A percentile compares a stretch with the other conserved stretches of the same genome.
phyloP scores from a whole-genome alignment of 2,888 invertebrate genomes.

The Heteropelma amictum region DNA sequence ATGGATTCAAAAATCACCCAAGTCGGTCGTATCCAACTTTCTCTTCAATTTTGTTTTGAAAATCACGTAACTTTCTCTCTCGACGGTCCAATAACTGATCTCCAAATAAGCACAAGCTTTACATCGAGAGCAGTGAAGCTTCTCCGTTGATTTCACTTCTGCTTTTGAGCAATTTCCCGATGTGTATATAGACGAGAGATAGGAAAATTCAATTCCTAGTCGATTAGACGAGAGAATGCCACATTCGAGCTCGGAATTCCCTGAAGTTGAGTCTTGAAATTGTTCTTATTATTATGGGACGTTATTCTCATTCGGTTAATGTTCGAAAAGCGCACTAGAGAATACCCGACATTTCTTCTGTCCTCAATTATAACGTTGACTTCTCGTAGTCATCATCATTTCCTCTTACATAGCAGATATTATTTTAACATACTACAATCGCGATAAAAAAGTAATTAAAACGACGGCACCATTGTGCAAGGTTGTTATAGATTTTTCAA shows the following conservation, averaged over 20 bases:
- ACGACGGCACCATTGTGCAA: not conserved
- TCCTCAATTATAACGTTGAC: not conserved
- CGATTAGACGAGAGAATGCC: constrained; percentile 66
- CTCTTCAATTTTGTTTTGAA: not conserved
- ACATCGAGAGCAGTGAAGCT: constrained; percentile 7
- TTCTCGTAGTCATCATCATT: constrained; percentile 8
- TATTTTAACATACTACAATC: not conserved
- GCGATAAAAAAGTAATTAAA: not conserved
- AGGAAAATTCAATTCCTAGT: constrained; percentile 70
- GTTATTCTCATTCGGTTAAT: not conserved
- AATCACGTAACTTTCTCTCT: not conserved
- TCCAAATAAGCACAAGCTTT: constrained; percentile 2
- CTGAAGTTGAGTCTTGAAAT: constrained; percentile 54
- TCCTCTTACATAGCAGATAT: not conserved
- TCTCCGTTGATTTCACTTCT: constrained; percentile 17
- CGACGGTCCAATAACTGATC: constrained; percentile 31
- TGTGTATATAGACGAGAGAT: constrained; percentile 51
- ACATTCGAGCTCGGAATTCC: constrained; percentile 66
- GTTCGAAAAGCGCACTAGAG: constrained; percentile 9
- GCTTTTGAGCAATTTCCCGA: constrained; percentile 1
- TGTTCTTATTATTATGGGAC: constrained; percentile 40
- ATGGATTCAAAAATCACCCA: no score
- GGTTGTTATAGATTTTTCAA: not conserved
- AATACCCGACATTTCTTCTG: not conserved
- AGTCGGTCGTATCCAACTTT: not conserved